Conservation (phyloP, 2,888 invertebrate species). For the Lacanobia wlatinum region DNA sequence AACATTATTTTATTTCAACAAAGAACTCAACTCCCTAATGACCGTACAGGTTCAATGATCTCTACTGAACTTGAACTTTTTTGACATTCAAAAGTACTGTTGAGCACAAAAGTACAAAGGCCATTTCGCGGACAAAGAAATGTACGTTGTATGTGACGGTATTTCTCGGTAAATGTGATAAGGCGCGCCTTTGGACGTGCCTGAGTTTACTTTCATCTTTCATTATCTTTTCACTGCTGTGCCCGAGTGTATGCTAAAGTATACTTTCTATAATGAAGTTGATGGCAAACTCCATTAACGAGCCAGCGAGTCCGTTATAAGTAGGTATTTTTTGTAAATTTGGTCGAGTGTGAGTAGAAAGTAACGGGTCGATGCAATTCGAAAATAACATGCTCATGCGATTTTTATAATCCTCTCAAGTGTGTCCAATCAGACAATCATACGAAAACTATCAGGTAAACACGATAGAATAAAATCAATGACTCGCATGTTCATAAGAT, state of each 20-base stretch:
- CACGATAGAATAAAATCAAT: not conserved
- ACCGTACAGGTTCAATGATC: constrained; percentile 3
- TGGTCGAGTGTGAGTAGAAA: constrained; percentile 52
- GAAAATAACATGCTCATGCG: constrained; percentile 14
- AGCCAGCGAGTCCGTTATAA: constrained; percentile 57
- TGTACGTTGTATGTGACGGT: not conserved
- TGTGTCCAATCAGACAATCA: not conserved
- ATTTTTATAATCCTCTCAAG: constrained; percentile 1
- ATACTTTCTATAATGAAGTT: constrained; percentile 58
- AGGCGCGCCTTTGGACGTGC: constrained; percentile 2
- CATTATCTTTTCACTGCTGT: constrained; percentile 39
- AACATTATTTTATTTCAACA: constrained; percentile 2
- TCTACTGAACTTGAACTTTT: constrained; percentile 39
- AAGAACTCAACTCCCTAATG: constrained; percentile 10
- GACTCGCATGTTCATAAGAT: not conserved
- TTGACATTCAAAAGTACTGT: constrained; percentile 37
- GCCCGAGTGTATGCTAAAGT: constrained; percentile 28
- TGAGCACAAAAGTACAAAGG: constrained; percentile 25
- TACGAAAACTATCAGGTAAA: constrained; percentile 4
- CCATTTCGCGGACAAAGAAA: constrained; percentile 14
- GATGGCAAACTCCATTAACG: constrained; percentile 55
- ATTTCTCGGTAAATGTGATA: not conserved
- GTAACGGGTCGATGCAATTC: constrained; percentile 31
- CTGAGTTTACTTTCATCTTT: constrained; percentile 24
- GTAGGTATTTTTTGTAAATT: constrained; percentile 60